A percentile compares a stretch with the other conserved stretches of the same genome.
These are phyloP conservation scores for Halocynthia roretzi DNA, from an alignment of 23 tunicate species.

Conservation along the genomic window DNA sequence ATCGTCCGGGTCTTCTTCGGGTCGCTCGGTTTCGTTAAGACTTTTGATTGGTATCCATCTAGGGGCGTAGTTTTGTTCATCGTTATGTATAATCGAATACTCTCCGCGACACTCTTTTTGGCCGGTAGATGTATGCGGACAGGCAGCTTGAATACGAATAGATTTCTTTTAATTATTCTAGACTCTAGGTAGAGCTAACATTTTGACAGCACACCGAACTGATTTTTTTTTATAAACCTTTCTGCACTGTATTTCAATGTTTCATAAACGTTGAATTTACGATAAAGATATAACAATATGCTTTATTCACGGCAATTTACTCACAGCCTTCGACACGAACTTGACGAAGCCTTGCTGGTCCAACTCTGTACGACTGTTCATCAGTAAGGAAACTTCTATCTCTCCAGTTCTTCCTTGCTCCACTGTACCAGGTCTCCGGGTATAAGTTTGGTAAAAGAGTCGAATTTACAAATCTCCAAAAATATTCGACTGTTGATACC, in stretches of 20 bases:
- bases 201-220: too few relatives aligned
- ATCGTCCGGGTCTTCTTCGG: conserved; percentile 35
- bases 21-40: neutral
- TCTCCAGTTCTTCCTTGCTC: conserved; percentile 81
- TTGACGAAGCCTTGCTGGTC: conserved; percentile 91
- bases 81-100: conserved; percentile 37
- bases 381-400: conserved; percentile 80
- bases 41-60: conserved; percentile 40
- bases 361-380: conserved; percentile 85
- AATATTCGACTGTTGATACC: conserved; percentile 78
- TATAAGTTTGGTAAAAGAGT: conserved; percentile 77
- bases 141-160: conserved; percentile 30
- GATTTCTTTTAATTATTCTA: neutral
- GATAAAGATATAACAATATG: too few relatives aligned
- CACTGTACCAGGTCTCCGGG: conserved; percentile 84
- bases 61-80: conserved; percentile 39
- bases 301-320: neutral
- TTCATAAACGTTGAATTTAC: too few relatives aligned
- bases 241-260: too few relatives aligned
- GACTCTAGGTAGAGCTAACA: neutral
- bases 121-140: conserved; percentile 39
- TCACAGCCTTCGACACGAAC: conserved; percentile 60
- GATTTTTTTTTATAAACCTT: too few relatives aligned
- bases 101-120: conserved; percentile 32
- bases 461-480: conserved; percentile 69